These are phyloP conservation scores for Orthonychiurus folsomi DNA, from an alignment of 2,888 invertebrate species.

Conservation along the genomic window DNA sequence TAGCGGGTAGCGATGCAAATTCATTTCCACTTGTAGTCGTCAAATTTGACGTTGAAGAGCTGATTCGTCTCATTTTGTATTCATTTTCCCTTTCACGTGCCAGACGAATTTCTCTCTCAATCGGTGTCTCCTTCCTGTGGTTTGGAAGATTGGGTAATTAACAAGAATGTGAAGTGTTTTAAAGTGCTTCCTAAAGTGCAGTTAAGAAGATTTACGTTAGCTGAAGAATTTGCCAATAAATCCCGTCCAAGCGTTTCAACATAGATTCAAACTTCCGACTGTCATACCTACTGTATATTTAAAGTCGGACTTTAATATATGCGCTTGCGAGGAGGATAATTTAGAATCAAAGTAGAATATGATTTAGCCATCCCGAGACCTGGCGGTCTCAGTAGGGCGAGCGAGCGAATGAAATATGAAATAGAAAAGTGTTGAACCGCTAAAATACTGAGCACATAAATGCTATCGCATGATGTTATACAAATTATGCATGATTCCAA, in stretches of 20 bases:
- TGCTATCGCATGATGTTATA: no score
- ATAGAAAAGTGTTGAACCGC: no score
- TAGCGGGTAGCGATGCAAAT: not conserved
- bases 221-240: not conserved
- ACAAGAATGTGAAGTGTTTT: not conserved
- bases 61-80: constrained; percentile 1
- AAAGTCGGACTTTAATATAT: not conserved
- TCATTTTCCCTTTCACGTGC: constrained; percentile 8
- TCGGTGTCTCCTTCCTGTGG: constrained; percentile 12
- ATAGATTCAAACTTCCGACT: not conserved
- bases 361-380: no score
- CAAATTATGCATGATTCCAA: no score
- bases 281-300: not conserved
- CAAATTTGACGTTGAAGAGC: constrained; percentile 1
- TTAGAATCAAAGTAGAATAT: no score
- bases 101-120: constrained; percentile 12
- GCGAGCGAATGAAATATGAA: no score
- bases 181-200: not conserved
- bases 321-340: not conserved
- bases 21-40: not conserved
- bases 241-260: not conserved
- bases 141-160: not conserved
- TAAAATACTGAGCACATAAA: no score
- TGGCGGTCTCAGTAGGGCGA: no score
- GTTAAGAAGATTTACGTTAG: not conserved